Evolutionary conservation across 2,888 invertebrate genomes (phyloP), one percentile per base, ranked within the genome.

Genomic region (Machimus rusticus): DNA sequence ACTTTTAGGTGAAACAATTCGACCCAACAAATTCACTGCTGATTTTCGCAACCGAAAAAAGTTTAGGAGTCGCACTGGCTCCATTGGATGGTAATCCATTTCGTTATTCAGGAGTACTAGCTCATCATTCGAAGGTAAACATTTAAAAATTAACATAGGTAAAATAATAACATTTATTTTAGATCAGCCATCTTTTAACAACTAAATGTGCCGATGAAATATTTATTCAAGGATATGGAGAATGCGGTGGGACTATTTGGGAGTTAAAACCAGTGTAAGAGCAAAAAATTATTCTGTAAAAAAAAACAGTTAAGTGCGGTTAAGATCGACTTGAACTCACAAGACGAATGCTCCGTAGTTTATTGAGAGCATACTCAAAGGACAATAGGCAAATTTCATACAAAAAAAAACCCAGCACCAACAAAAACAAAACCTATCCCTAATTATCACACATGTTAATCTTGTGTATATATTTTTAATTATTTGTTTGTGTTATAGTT

Each of bases 41-140:
- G 12, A 55, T 88, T 51, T 14, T 88, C 4, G 76, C 85, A 0
- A 88, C 85, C 14, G 78, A 66, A 1, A 88, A 86, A 89, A 94
- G 95, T 89, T 94, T 96, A 8, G 96, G 96, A 0, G 91, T 96
- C 28, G 95, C 95, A 91, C 94, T 95, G 88, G 90, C 96, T 90
- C 96, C 96, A 0, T 92, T 95, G 0, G 95, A 96, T 90, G 97
- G 96, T 0, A 96, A 96, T 91, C 96, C 96, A 5, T 96, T 95
- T 93, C 95, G 94, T 90, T 94, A 94, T 89, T 93, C 94, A 0
- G 95, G 94, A 0, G 91, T 95, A 88, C 92, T 95, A 34, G 96
- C 94, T 3, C 96, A 96, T 91, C 95, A 96, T 0, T 90, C 91
- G 84, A 94, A 95, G 92, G 96, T 96, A 66, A 6, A 34, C 5